These are phyloP conservation scores for Brachyhypopomus occidentalis DNA, from an alignment of 2,113 vertebrate genomes.

Conservation along the genomic window DNA sequence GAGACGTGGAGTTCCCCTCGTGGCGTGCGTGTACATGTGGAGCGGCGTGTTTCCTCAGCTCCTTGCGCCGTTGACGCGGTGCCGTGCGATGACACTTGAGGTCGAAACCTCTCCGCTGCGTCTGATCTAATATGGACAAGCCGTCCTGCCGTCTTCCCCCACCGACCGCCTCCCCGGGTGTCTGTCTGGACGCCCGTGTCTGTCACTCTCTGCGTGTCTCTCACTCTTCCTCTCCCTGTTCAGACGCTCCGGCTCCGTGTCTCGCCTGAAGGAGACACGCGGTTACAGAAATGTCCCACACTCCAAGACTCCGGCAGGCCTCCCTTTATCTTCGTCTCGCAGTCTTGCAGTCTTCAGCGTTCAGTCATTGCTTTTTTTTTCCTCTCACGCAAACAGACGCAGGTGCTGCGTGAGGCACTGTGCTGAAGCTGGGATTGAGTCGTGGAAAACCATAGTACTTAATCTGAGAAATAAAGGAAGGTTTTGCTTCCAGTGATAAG, in stretches of 20 bases:
- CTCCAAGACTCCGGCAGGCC: conserved; percentile 12
- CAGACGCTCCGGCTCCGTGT: conserved; percentile 39
- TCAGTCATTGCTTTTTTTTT: conserved; percentile 9
- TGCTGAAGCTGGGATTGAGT: conserved; percentile 28
- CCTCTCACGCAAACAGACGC: conserved; percentile 11
- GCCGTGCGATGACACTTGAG: background rate
- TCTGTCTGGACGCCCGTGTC: too few species aligned
- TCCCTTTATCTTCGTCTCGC: conserved; percentile 38
- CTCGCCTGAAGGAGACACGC: conserved; percentile 46
- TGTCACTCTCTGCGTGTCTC: background rate
- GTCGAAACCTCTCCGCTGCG: background rate
- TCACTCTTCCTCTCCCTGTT: conserved; percentile 14
- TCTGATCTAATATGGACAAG: conserved; percentile 1
- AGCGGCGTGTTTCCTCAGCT: background rate
- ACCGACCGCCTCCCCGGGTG: too few species aligned
- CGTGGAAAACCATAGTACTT: conserved; percentile 26
- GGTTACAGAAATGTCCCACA: conserved; percentile 51
- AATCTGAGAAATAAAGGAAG: conserved; percentile 49
- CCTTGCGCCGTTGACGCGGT: background rate
- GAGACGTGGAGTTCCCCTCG: too few species aligned
- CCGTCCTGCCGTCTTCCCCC: background rate
- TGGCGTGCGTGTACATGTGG: background rate
- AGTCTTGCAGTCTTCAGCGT: conserved; percentile 1
- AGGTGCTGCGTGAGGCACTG: conserved; percentile 6
- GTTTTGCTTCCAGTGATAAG: conserved; percentile 50